A percentile compares a stretch with the other conserved stretches of the same genome.
phyloP scores from a whole-genome alignment of 2,797 vertebrate genomes.

The Melopsittacus undulatus region DNA sequence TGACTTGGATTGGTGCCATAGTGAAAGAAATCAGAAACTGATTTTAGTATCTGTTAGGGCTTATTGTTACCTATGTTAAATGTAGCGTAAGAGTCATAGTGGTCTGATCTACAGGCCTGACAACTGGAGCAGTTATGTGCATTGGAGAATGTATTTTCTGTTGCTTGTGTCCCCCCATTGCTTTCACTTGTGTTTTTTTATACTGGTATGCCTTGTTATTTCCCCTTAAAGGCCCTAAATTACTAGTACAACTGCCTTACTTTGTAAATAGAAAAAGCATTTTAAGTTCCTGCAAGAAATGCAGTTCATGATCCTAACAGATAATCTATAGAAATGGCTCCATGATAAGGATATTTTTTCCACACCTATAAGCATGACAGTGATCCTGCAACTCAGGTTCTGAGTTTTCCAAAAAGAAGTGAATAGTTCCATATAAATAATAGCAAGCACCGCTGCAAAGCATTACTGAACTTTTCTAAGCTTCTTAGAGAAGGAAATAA shows the following conservation, averaged over 20 bases:
- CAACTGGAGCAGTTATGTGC: not conserved
- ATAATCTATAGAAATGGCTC: not conserved
- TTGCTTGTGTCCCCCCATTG: not conserved
- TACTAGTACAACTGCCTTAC: not conserved
- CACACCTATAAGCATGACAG: not conserved
- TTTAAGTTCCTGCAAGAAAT: not conserved
- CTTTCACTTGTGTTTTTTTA: accelerated
- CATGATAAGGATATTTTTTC: not conserved
- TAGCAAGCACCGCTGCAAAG: not conserved
- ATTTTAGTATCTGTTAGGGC: not conserved
- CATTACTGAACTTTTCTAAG: not conserved
- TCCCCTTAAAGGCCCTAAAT: not conserved
- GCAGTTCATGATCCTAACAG: not conserved
- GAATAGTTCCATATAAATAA: not conserved
- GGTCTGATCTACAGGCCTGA: not conserved
- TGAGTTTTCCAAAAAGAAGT: not conserved
- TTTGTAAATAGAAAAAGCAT: not conserved
- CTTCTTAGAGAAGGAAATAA: not conserved
- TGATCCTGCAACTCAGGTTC: not conserved
- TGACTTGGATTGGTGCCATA: not conserved
- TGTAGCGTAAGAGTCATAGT: accelerated
- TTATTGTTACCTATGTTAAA: not conserved
- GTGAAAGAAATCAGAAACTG: not conserved
- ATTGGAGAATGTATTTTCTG: not conserved
- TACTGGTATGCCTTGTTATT: not conserved